phyloP scores from a whole-genome alignment of 2,113 vertebrate species.

The Carettochelys insculpta region DNA sequence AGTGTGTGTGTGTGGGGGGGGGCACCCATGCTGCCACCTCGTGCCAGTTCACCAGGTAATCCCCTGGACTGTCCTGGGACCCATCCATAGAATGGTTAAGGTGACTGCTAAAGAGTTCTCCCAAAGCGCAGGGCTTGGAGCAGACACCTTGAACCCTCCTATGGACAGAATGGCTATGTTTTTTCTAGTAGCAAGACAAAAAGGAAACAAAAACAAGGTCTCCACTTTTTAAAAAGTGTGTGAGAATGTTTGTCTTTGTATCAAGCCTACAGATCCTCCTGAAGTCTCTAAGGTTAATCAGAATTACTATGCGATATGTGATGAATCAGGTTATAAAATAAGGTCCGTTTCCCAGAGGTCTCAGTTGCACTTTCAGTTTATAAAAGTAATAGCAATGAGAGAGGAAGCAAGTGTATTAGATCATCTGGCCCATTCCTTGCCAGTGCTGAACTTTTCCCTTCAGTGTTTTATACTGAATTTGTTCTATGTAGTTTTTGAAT shows the following conservation, averaged over 20 bases:
- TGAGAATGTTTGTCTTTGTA: neutral
- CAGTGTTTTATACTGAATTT: neutral
- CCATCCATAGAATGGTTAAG: too few species aligned
- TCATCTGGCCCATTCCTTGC: neutral
- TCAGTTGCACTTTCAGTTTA: neutral
- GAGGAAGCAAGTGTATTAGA: neutral
- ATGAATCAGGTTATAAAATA: slow-evolving; percentile 13
- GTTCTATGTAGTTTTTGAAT: neutral
- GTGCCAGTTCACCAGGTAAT: too few species aligned
- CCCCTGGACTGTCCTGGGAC: too few species aligned
- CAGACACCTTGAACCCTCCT: too few species aligned
- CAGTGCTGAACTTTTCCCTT: neutral
- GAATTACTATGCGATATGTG: neutral
- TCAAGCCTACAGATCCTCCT: slow-evolving; percentile 23
- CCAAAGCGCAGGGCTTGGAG: too few species aligned
- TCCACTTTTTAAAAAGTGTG: too few species aligned
- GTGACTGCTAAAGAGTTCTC: too few species aligned
- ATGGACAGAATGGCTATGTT: too few species aligned
- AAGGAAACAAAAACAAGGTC: too few species aligned
- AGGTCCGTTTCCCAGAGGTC: neutral
- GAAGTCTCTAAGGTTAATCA: slow-evolving; percentile 24
- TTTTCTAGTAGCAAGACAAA: too few species aligned
- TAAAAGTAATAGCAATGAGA: neutral
- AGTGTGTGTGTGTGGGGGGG: too few species aligned
- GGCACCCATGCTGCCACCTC: too few species aligned